Evolutionary conservation across 2,797 vertebrate genomes (phyloP).

Genomic region (Acrocephalus scirpaceus): DNA sequence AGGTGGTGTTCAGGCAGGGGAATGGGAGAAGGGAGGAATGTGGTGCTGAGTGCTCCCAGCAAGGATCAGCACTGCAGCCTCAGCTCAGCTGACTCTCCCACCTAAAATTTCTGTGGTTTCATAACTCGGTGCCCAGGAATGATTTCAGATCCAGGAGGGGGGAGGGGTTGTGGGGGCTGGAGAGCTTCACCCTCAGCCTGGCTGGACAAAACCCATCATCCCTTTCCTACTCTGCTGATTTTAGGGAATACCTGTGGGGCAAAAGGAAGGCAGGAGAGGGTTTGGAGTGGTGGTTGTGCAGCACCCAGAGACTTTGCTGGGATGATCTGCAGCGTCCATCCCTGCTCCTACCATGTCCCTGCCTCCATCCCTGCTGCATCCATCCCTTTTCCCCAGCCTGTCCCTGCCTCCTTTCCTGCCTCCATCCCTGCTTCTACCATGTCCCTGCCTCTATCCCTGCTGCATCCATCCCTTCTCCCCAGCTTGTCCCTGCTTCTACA

Average conservation of each 20-base stretch:
- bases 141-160: not conserved
- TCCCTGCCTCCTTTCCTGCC: not conserved
- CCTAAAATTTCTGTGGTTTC: not conserved
- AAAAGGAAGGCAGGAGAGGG: not conserved
- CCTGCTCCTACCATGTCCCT: accelerated
- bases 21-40: not conserved
- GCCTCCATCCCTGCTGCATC: not conserved
- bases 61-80: accelerated
- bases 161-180: not conserved
- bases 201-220: not conserved
- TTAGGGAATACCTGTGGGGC: not conserved
- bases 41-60: not conserved
- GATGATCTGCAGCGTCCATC: not conserved
- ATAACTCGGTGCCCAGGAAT: accelerated
- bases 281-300: not conserved
- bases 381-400: too few species aligned
- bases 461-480: too few species aligned
- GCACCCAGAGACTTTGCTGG: not conserved
- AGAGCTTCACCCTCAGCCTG: not conserved
- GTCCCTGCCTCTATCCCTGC: too few species aligned
- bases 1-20: not conserved
- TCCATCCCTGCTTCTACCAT: too few species aligned
- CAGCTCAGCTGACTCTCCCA: not conserved
- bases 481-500: too few species aligned
- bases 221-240: accelerated